Evolutionary conservation across 2,888 invertebrate genomes (phyloP).

Genomic region (Ormyrus nitidulus): DNA sequence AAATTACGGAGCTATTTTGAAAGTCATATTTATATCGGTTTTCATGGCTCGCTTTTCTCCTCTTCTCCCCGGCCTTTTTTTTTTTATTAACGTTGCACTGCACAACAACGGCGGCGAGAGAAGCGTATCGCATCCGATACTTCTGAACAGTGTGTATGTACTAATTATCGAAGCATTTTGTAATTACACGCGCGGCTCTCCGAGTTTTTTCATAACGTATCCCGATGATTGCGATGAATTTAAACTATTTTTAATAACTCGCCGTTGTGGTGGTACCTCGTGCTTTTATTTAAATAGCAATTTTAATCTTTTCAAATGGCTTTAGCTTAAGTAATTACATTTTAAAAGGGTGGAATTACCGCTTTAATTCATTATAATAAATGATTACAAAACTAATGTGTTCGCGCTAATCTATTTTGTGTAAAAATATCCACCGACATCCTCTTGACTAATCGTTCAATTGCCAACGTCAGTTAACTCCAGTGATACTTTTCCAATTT

Average conservation of each 20-base stretch:
- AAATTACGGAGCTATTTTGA: constrained; percentile 55
- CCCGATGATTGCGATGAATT: constrained; percentile 32
- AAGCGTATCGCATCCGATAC: constrained; percentile 29
- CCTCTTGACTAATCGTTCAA: too few species aligned
- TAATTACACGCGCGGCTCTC: constrained; percentile 28
- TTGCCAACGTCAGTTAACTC: too few species aligned
- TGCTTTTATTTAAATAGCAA: background rate
- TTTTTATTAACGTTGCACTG: background rate
- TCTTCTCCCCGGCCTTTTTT: background rate
- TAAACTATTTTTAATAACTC: constrained; percentile 27
- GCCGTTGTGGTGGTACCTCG: background rate
- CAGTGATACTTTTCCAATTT: too few species aligned
- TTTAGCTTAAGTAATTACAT: too few species aligned
- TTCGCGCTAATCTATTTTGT: too few species aligned
- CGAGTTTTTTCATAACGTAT: constrained; percentile 37
- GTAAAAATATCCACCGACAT: too few species aligned
- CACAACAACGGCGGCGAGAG: background rate
- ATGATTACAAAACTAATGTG: too few species aligned
- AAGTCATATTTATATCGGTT: constrained; percentile 57
- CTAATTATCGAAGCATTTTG: constrained; percentile 41
- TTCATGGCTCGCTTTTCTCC: constrained; percentile 43
- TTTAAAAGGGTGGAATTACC: too few species aligned
- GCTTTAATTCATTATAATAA: too few species aligned
- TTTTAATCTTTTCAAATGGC: too few species aligned
- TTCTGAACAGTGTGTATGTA: constrained; percentile 31